Conservation (phyloP, 30 jellyfish, hydroid and myxozoan species). For the Morbakka virulenta region DNA sequence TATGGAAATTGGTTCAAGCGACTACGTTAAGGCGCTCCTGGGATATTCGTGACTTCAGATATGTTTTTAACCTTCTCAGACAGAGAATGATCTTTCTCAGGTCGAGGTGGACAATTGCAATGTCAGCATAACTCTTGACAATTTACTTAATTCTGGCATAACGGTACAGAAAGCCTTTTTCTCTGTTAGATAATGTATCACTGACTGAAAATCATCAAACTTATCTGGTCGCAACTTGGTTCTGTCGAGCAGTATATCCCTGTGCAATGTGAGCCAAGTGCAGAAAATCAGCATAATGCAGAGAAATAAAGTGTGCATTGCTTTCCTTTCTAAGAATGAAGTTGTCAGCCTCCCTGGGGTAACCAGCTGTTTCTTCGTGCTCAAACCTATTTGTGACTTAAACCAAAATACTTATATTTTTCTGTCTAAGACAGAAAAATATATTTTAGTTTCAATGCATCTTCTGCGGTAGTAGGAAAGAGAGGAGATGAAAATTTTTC, state of each 20-base stretch:
- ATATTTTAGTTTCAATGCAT: slow-evolving; percentile 1
- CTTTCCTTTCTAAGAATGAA: too few species aligned
- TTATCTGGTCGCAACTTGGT: slow-evolving; percentile 35
- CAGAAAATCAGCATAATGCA: too few species aligned
- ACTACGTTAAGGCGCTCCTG: slow-evolving; percentile 50
- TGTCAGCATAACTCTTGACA: slow-evolving; percentile 25
- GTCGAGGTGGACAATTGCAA: slow-evolving; percentile 47
- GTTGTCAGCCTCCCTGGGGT: neutral
- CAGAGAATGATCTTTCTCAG: slow-evolving; percentile 57
- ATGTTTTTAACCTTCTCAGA: slow-evolving; percentile 26
- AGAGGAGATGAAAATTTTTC: slow-evolving; percentile 17
- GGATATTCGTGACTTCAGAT: slow-evolving; percentile 33
- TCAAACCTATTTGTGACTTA: too few species aligned
- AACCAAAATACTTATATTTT: slow-evolving; percentile 30
- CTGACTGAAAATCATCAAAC: slow-evolving; percentile 41
- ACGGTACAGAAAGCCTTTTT: slow-evolving; percentile 33
- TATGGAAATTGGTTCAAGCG: slow-evolving; percentile 36
- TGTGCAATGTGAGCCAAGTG: slow-evolving; percentile 6
- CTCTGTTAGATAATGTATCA: slow-evolving; percentile 44
- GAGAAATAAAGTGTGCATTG: too few species aligned
- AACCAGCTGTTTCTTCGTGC: neutral
- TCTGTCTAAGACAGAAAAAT: slow-evolving; percentile 23
- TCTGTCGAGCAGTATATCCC: slow-evolving; percentile 32
- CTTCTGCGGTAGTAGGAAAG: slow-evolving; percentile 29
- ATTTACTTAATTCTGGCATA: slow-evolving; percentile 33